phyloP scores from a whole-genome alignment of 2,113 vertebrate species.

The Tyto alba region DNA sequence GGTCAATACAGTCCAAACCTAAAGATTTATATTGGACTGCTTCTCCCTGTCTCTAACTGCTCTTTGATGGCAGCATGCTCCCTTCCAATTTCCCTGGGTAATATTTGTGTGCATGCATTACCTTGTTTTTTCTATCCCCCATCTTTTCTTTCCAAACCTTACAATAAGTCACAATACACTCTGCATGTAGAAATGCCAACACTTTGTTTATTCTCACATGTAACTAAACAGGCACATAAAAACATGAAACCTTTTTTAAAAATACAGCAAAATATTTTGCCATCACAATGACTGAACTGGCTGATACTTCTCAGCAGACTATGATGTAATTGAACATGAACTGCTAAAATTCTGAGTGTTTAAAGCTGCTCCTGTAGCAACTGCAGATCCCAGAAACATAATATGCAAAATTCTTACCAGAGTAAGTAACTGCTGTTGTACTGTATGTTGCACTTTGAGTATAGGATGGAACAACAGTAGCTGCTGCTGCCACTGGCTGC shows the following conservation, averaged over 20 bases:
- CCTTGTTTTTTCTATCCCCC: neutral
- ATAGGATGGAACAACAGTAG: slow-evolving; percentile 94
- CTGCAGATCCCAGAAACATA: neutral
- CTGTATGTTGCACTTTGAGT: slow-evolving; percentile 96
- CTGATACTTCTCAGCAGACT: neutral
- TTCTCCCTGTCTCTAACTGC: neutral
- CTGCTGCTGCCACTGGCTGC: slow-evolving; percentile 89
- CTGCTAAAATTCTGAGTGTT: neutral
- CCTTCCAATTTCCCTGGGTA: neutral
- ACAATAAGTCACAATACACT: neutral
- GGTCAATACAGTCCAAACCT: neutral
- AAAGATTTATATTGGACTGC: neutral
- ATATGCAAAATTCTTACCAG: slow-evolving; percentile 74
- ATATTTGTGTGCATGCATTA: neutral
- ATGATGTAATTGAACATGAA: rapidly evolving
- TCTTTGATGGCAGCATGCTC: neutral
- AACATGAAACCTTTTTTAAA: neutral
- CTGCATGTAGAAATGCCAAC: neutral
- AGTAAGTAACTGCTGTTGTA: slow-evolving; percentile 96
- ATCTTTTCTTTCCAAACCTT: neutral
- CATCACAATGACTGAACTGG: neutral
- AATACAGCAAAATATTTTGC: neutral
- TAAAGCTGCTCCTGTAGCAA: neutral
- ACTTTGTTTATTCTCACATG: neutral
- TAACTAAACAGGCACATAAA: neutral